Evolutionary conservation across 2,797 vertebrate genomes (phyloP), one percentile per base, ranked within the genome.

Genomic region (Champsocephalus gunnari): DNA sequence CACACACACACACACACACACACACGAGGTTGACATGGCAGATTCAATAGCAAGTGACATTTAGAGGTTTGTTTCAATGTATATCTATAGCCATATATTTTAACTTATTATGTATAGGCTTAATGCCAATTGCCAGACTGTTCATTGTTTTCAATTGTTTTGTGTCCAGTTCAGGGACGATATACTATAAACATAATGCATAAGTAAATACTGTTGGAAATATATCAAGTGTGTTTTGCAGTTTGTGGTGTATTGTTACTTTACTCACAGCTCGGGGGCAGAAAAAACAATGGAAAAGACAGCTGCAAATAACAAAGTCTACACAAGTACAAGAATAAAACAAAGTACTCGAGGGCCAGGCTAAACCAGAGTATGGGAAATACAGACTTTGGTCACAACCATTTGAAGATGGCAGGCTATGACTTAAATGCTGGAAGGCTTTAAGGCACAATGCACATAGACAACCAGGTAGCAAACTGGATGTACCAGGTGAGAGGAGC

Each of bases 61-160:
- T 79, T 71, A 77, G 72, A 73, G 56, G 17, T 51, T 38, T 16
- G 12, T 77, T 77, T 59, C 16, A 12, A 55, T 58, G n/a, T 55
- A 9, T 51, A 3, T 73, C 44, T 66, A 5, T 38, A 57, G 48
- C 57, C 24, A 21, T 28, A 28, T 1, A 28, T 28, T 28, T 28
- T 10, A 9, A 19, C 1, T 10, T n/a, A 14, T 17, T 51, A 24
- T 38, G 34, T 38, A 6, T 38, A 38, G 34, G 34, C 34, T 38
- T 6, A 38, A 38, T 38, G 34, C 34, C 34, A 38, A 38, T 38
- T 38, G 34, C 2, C 34, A 38, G 34, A 8, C 34, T 38, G 34
- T 8, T 6, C 1, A 38, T 44, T 44, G 69, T 12, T 34, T 54
- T 24, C n/a, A 63, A n/a, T 24, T 38, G 34, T 38, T 38, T 38